Evolutionary conservation across 2,888 invertebrate species (phyloP).

Genomic region (Pseudococcus longispinus): DNA sequence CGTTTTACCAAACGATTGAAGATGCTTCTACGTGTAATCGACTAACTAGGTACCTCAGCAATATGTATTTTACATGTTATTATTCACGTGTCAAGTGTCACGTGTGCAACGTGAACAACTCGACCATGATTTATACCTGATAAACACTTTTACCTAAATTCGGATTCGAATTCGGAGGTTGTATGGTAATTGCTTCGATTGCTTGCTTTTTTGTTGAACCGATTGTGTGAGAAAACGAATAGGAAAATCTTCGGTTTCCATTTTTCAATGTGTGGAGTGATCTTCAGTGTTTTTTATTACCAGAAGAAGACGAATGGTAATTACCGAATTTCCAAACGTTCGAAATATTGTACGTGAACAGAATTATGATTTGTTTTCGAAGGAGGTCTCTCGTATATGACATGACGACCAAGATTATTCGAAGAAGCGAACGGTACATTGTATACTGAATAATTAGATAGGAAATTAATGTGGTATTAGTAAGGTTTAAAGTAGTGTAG

Average conservation of each 20-base stretch:
- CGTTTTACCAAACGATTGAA: neutral
- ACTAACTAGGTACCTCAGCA: neutral
- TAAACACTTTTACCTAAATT: neutral
- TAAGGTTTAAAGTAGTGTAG: neutral
- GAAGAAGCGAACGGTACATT: neutral
- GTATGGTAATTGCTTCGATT: neutral
- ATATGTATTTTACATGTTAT: neutral
- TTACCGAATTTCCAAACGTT: neutral
- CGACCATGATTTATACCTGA: neutral
- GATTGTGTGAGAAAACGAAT: neutral
- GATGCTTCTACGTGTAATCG: neutral
- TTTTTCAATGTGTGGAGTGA: neutral
- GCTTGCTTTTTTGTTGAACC: neutral
- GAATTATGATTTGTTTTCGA: neutral
- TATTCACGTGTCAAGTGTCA: constrained; percentile 1
- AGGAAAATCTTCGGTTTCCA: neutral
- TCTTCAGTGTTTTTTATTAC: neutral
- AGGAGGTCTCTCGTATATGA: neutral
- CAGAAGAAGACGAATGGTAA: neutral
- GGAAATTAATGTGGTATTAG: neutral
- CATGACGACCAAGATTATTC: neutral
- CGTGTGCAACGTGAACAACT: neutral
- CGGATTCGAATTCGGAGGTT: neutral
- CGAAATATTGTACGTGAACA: neutral
- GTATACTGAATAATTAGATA: neutral